A percentile compares a stretch with the other conserved stretches of the same genome.
Evolutionary conservation across 2,888 invertebrate genomes (phyloP).

Genomic region (Hydrotaea diabolus): DNA sequence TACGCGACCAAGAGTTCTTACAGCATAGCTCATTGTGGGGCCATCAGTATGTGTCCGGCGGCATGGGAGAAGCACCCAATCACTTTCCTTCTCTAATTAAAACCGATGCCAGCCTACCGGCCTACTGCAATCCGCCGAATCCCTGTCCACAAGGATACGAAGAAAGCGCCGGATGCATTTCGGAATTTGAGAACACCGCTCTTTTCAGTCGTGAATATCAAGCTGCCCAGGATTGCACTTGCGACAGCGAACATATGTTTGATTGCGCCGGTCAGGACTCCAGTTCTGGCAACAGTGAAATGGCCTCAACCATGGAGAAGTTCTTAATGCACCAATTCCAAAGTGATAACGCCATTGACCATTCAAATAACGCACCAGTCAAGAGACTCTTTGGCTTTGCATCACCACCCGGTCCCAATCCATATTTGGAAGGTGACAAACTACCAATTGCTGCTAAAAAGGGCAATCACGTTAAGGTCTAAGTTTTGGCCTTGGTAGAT

Average conservation of each 20-base stretch:
- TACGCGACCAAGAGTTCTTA: conserved; percentile 93
- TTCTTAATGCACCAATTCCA: conserved; percentile 83
- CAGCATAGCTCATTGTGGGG: conserved; percentile 90
- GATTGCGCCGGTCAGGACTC: conserved; percentile 86
- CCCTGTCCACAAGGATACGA: conserved; percentile 97
- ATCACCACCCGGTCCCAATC: conserved; percentile 89
- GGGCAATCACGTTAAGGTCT: conserved; percentile 84
- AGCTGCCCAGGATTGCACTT: conserved; percentile 96
- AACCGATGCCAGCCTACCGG: conserved; percentile 94
- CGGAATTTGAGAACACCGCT: conserved; percentile 96
- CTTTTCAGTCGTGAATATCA: conserved; percentile 97
- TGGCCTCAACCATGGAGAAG: conserved; percentile 85
- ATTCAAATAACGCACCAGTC: conserved; percentile 87
- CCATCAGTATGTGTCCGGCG: conserved; percentile 88
- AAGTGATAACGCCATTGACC: conserved; percentile 81
- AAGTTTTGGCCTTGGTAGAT: conserved; percentile 5
- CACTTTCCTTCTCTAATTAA: conserved; percentile 86
- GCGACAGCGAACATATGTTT: conserved; percentile 98
- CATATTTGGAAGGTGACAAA: conserved; percentile 91
- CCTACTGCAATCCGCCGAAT: conserved; percentile 99
- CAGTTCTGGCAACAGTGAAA: conserved; percentile 74
- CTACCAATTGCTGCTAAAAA: conserved; percentile 96
- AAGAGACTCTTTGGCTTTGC: conserved; percentile 83
- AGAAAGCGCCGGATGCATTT: conserved; percentile 85
- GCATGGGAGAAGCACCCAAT: conserved; percentile 86